Evolutionary conservation across 1,140 invertebrate species (phyloP), one percentile per base, ranked within the genome.

Genomic region (Sitobion miscanthi): DNA sequence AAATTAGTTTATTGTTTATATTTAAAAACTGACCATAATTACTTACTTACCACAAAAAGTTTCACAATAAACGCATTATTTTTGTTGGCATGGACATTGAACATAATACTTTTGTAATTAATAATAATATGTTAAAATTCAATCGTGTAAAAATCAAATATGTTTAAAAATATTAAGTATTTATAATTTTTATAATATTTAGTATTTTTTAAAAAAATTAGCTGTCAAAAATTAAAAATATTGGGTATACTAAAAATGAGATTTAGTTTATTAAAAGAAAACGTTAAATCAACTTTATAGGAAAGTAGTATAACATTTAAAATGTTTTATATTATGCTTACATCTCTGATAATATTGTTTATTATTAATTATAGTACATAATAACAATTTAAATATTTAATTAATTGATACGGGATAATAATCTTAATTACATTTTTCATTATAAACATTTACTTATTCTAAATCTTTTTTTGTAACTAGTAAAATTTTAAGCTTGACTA

Each of bases 41-140:
- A 86, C 91, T 93, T 83, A 92, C 90, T 82, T 49, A 35, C 69
- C 89, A 90, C 57, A 45, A 49, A 49, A 91, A 77, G 30, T 83
- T 83, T 83, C 38, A 82, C 49, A 77, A 45, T 91, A 77, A 82
- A 82, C 7, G 52, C 77, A 83, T 82, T 52, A 82, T 92, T 92
- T 92, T 93, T 93, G 77, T 93, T 93, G 42, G 47, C 91, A 92
- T 82, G 69, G 25, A 90, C 20, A 69, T 69, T 45, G 25, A 92
- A 47, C 91, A 47, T 82, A 92, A 82, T 92, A 49, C 47, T 92
- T 91, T 91, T 92, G 91, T 69, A 86, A 92, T 92, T 83, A 30
- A 86, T 54, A 35, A 85, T 54, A 49, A 85, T 35, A 89, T 85
- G 47, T 93, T 83, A 86, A 2, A 93, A 82, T 49, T 17, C 1